Evolutionary conservation across 2,113 vertebrate genomes (phyloP), one percentile per base, ranked within the genome.

Genomic region (Odontophorus gujanensis): DNA sequence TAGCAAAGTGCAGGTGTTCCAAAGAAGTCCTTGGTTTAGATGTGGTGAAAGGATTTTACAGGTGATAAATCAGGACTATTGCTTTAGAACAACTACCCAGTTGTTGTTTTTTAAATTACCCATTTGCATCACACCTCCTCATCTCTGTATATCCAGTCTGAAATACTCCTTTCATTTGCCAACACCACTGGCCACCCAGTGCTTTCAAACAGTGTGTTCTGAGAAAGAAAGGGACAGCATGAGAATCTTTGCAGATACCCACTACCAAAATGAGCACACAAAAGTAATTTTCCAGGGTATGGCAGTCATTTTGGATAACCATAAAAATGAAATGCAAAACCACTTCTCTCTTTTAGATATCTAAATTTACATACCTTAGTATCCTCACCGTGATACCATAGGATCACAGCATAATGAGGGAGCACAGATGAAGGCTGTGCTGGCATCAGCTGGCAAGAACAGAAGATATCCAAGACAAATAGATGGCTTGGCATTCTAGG

Each of bases 201-300:
- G 2, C 58, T 66, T 71, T 83, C 25, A 47, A 36, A 34, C 24
- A 55, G 42, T 0, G 0, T 34, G 62, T 32, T 73, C 71, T 47
- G 62, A 69, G 82, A 79, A 32, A 20, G 13, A 50, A 5, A 3
- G 0, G 32, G 45, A 45, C 42, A 22, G 20, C 38, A 17, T 3
- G 19, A 2, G 7, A 61, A 79, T 67, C 50, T 13, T 32, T 0
- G 4, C 55, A 77, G 75, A 65, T 51, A 75, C 45, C 53, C 0
- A 0, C 9, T 0, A 0, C 67, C 58, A 53, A 40, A 79, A 61
- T 0, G 0, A 87, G 78, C 50, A 14, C 50, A 45, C 9, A 0
- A 3, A 26, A 69, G 51, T 85, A 17, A 7, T 63, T 34, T 88
- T 76, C 53, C 66, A 42, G 78, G n/a, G 16, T 6, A 65, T 6